Conservation (phyloP, 2,113 vertebrate species). For the Protobothrops flavoviridis region DNA sequence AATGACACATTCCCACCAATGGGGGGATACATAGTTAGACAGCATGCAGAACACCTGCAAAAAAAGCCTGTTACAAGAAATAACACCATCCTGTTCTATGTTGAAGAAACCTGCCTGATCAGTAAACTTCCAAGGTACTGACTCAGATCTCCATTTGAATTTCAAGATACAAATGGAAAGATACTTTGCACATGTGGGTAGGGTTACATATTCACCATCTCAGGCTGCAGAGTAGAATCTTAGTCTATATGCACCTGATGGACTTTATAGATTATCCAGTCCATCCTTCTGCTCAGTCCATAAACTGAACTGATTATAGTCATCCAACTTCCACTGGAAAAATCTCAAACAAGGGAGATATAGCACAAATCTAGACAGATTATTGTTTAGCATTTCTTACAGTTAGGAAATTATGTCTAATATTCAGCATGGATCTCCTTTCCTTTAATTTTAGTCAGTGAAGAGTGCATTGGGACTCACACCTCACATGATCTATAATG, state of each 20-base stretch:
- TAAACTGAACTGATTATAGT: neutral
- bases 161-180: neutral
- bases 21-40: constrained; percentile 78
- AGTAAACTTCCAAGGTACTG: neutral
- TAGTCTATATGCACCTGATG: neutral
- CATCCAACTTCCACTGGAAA: neutral
- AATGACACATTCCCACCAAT: constrained; percentile 79
- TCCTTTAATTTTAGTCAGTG: neutral
- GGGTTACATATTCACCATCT: neutral
- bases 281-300: neutral
- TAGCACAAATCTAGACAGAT: neutral
- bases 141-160: neutral
- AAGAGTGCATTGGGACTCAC: neutral
- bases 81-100: constrained; percentile 3
- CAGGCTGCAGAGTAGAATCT: neutral
- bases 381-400: neutral
- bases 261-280: neutral
- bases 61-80: constrained; percentile 53
- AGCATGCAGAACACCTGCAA: constrained; percentile 61
- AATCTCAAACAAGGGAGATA: neutral
- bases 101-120: constrained; percentile 29
- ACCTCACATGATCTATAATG: neutral
- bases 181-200: neutral
- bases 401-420: neutral
- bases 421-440: neutral